Evolutionary conservation across 2,888 invertebrate genomes (phyloP).

Genomic region (Hydrotaea diabolus): DNA sequence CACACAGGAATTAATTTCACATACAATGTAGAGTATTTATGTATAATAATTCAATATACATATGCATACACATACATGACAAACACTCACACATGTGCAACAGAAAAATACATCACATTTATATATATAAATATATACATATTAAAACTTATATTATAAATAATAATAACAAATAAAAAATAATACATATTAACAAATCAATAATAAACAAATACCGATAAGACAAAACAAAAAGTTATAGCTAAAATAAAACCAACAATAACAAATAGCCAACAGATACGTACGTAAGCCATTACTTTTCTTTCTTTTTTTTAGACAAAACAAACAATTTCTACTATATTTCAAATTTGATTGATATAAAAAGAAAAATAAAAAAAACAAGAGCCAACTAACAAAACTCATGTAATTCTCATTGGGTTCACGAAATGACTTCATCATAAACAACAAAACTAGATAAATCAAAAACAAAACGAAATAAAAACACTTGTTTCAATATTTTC

Average conservation of each 20-base stretch:
- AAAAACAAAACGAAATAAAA: background rate
- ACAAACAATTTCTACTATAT: constrained; percentile 51
- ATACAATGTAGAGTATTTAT: too few relatives aligned
- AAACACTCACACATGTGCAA: constrained; percentile 68
- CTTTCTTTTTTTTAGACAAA: constrained; percentile 26
- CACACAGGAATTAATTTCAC: too few relatives aligned
- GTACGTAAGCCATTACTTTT: constrained; percentile 47
- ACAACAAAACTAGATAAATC: background rate
- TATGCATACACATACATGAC: constrained; percentile 52
- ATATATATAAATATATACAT: constrained; percentile 57
- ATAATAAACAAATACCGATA: constrained; percentile 20
- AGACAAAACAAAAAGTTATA: constrained; percentile 43
- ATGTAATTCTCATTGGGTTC: constrained; percentile 22
- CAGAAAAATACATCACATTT: constrained; percentile 42
- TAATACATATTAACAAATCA: constrained; percentile 19
- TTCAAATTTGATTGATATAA: constrained; percentile 27
- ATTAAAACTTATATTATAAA: constrained; percentile 63
- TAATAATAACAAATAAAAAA: constrained; percentile 55
- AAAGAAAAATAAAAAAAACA: too few relatives aligned
- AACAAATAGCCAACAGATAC: constrained; percentile 39
- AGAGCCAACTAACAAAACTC: background rate
- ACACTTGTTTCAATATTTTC: background rate
- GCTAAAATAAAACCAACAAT: constrained; percentile 33
- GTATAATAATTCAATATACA: constrained; percentile 27
- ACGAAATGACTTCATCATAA: background rate